Evolutionary conservation across 2,797 vertebrate genomes (phyloP).

Genomic region (Sitta carolinensis): DNA sequence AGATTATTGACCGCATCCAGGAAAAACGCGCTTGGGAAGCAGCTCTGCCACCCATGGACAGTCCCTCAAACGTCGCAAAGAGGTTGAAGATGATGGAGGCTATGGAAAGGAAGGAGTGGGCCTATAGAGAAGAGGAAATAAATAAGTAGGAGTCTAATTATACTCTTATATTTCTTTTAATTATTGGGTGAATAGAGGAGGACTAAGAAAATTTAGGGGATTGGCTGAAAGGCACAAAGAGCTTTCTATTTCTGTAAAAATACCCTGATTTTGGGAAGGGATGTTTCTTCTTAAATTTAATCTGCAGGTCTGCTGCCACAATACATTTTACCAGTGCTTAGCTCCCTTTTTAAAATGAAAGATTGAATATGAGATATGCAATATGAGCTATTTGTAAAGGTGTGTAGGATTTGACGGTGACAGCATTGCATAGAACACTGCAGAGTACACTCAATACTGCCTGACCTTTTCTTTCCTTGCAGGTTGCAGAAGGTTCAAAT

Average conservation of each 20-base stretch:
- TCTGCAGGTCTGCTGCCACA: background rate
- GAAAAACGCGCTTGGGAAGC: slow-evolving; percentile 88
- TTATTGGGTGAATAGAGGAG: background rate
- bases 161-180: background rate
- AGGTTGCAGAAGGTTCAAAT: slow-evolving; percentile 87
- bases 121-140: slow-evolving; percentile 90
- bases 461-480: slow-evolving; percentile 16
- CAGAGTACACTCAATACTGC: background rate
- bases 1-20: slow-evolving; percentile 88
- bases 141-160: slow-evolving; percentile 80
- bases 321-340: background rate
- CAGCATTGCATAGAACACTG: background rate
- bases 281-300: background rate
- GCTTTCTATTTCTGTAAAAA: background rate
- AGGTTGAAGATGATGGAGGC: slow-evolving; percentile 89
- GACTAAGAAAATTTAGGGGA: background rate
- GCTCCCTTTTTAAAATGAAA: background rate
- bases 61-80: slow-evolving; percentile 78
- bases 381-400: background rate
- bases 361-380: background rate
- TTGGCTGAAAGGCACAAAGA: background rate
- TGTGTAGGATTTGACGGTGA: background rate
- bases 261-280: background rate
- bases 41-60: slow-evolving; percentile 82
- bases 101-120: slow-evolving; percentile 93